Conservation (phyloP, 2,797 vertebrate genomes). For the Hoplostethus mediterraneus region DNA sequence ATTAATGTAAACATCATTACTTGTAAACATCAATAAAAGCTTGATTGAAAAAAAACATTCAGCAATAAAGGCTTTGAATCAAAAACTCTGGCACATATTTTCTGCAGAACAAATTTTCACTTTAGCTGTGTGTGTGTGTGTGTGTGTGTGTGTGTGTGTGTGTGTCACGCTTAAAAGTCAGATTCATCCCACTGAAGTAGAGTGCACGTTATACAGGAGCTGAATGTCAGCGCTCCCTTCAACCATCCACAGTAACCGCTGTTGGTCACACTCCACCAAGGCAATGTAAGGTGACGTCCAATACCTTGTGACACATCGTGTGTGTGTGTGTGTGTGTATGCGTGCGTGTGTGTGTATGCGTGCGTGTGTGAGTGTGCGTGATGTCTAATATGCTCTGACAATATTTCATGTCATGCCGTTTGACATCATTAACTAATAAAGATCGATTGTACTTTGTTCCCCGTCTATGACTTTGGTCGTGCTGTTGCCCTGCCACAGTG, state of each 20-base stretch:
- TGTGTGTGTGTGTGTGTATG: slow-evolving; percentile 41
- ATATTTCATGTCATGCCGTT: slow-evolving; percentile 69
- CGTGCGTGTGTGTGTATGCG: slow-evolving; percentile 37
- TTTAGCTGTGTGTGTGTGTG: background rate
- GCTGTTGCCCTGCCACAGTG: slow-evolving; percentile 17
- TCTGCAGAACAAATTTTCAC: background rate
- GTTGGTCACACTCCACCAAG: slow-evolving; percentile 52
- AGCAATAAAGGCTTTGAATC: slow-evolving; percentile 2
- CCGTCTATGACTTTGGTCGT: slow-evolving; percentile 55
- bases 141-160: slow-evolving; percentile 8
- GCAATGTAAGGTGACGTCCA: slow-evolving; percentile 47
- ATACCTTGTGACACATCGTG: slow-evolving; percentile 23
- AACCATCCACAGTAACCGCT: slow-evolving; percentile 38
- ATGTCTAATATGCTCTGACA: slow-evolving; percentile 59
- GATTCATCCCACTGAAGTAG: background rate
- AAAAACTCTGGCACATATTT: slow-evolving; percentile 16
- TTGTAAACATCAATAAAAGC: slow-evolving; percentile 10
- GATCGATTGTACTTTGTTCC: slow-evolving; percentile 71
- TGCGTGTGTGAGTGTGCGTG: slow-evolving; percentile 24
- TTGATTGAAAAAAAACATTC: background rate
- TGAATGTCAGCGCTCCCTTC: slow-evolving; percentile 44
- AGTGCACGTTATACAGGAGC: slow-evolving; percentile 1
- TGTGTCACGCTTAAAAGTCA: slow-evolving; percentile 8
- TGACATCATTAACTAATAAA: slow-evolving; percentile 75
- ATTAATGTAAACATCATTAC: background rate